These are phyloP conservation scores for Desmophyllum pertusum DNA, from an alignment of 92 coral and sea anemone species.

Conservation along the genomic window DNA sequence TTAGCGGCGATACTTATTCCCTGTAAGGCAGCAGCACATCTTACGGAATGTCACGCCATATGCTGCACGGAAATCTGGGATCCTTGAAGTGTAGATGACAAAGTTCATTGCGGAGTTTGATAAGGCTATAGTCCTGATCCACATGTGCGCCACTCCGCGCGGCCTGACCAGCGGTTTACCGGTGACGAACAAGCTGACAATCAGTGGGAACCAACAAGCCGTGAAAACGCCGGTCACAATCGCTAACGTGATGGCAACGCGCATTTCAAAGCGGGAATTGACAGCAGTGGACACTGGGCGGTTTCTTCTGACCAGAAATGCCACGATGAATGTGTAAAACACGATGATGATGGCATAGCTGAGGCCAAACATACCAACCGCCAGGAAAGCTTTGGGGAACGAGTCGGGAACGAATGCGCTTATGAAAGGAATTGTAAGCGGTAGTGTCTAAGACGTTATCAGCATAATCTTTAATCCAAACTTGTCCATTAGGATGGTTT, in stretches of 20 bases:
- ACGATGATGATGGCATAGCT: slow-evolving; percentile 1
- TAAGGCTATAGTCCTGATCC: slow-evolving; percentile 46
- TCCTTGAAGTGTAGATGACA: slow-evolving; percentile 22
- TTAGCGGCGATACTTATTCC: not conserved
- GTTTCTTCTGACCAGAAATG: slow-evolving; percentile 19
- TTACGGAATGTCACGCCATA: not conserved
- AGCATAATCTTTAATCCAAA: slow-evolving; percentile 30
- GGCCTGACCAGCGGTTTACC: not conserved
- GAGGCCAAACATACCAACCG: not conserved
- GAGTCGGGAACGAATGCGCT: not conserved
- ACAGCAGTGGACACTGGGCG: not conserved
- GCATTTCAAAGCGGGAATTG: slow-evolving; percentile 38
- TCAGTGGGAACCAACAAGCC: slow-evolving; percentile 42
- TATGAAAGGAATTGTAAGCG: slow-evolving; percentile 1
- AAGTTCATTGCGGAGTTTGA: slow-evolving; percentile 8
- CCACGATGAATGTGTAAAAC: slow-evolving; percentile 1
- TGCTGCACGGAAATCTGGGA: slow-evolving; percentile 13
- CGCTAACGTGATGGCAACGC: slow-evolving; percentile 56
- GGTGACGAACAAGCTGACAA: slow-evolving; percentile 19
- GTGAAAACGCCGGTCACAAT: slow-evolving; percentile 41
- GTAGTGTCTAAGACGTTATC: slow-evolving; percentile 35
- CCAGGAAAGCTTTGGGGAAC: slow-evolving; percentile 4
- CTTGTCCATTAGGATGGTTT: slow-evolving; percentile 34
- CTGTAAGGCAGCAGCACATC: not conserved
- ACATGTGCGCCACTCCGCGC: slow-evolving; percentile 24